These are phyloP conservation scores for Phoxinus dragarum DNA, from an alignment of 2,797 vertebrate genomes.

Conservation along the genomic window DNA sequence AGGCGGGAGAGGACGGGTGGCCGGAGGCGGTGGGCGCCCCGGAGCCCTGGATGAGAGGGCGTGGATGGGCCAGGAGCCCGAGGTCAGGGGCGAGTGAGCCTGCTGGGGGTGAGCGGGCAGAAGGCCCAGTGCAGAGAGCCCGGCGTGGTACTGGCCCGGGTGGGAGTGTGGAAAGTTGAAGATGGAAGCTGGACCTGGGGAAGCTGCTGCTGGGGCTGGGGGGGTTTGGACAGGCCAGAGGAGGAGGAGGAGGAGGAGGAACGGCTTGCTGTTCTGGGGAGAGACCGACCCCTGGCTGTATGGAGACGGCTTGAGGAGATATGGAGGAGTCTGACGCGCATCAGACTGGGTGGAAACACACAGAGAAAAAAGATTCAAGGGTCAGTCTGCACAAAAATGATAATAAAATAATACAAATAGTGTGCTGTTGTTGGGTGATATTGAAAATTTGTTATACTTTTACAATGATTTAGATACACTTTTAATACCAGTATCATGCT, in stretches of 20 bases:
- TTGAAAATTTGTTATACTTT: not conserved
- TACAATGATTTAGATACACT: not conserved
- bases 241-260: slow-evolving; percentile 82
- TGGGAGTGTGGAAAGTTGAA: slow-evolving; percentile 89
- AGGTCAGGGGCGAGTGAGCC: slow-evolving; percentile 73
- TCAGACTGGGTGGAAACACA: slow-evolving; percentile 83
- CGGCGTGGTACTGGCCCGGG: slow-evolving; percentile 86
- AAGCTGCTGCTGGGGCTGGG: slow-evolving; percentile 57
- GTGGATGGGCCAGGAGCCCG: slow-evolving; percentile 91
- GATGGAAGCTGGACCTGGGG: slow-evolving; percentile 85
- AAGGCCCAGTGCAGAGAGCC: slow-evolving; percentile 86
- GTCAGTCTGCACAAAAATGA: not conserved
- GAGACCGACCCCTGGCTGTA: slow-evolving; percentile 84
- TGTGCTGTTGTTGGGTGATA: not conserved
- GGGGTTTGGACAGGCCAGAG: slow-evolving; percentile 66
- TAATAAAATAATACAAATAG: not conserved
- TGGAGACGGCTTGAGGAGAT: slow-evolving; percentile 89
- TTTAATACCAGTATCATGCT: not conserved
- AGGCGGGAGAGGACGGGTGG: slow-evolving; percentile 80
- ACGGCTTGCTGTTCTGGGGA: slow-evolving; percentile 80
- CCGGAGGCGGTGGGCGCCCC: slow-evolving; percentile 73
- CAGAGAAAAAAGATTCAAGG: not conserved
- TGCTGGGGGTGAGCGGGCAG: slow-evolving; percentile 88
- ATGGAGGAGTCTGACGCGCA: slow-evolving; percentile 89
- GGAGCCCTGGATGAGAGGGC: slow-evolving; percentile 82